Evolutionary conservation across 1,140 invertebrate species (phyloP).

Genomic region (Sipha flava): DNA sequence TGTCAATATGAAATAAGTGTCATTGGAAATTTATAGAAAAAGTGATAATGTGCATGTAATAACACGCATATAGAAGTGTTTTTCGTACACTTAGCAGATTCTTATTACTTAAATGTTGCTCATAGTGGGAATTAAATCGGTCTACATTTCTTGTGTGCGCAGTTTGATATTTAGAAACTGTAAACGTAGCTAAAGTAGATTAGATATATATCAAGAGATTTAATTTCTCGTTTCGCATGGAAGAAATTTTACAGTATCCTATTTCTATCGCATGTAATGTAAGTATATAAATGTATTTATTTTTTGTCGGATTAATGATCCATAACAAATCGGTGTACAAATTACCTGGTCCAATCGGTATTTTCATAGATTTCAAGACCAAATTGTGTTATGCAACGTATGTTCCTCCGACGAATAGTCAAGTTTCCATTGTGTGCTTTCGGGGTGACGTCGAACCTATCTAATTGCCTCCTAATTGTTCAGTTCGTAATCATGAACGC

Average conservation of each 20-base stretch:
- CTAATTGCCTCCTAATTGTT: conserved; percentile 5
- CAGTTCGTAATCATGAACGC: neutral
- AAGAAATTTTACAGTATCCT: neutral
- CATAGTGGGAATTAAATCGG: neutral
- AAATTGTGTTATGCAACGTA: neutral
- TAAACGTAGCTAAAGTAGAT: neutral
- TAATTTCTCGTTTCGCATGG: neutral
- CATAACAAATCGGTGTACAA: neutral
- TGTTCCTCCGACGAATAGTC: neutral
- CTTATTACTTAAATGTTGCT: neutral
- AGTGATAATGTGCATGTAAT: neutral
- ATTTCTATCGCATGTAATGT: neutral
- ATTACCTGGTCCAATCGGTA: neutral
- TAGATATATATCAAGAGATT: neutral
- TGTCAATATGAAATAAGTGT: neutral
- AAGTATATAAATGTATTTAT: neutral
- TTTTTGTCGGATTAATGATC: neutral
- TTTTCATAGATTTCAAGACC: neutral
- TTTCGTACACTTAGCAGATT: neutral
- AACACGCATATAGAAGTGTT: neutral
- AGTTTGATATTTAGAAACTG: neutral
- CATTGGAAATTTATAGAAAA: neutral
- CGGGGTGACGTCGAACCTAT: neutral
- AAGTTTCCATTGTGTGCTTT: neutral
- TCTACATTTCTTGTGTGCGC: neutral